Evolutionary conservation across 2,113 vertebrate species (phyloP).

Genomic region (Cinclus mexicanus): DNA sequence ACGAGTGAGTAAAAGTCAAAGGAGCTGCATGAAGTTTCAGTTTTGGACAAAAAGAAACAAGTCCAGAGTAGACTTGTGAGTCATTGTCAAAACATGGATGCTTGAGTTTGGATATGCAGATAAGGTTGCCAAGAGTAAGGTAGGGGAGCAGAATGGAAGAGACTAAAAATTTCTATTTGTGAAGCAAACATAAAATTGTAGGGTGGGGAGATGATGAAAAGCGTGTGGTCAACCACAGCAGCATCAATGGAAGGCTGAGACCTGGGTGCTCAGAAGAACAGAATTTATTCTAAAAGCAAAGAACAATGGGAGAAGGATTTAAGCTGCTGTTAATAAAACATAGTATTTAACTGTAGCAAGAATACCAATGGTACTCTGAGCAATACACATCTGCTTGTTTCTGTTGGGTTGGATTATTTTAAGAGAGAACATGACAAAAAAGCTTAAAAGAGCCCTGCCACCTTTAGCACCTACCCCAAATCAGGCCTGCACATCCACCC

Average conservation of each 20-base stretch:
- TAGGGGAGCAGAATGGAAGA: neutral
- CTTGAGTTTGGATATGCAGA: neutral
- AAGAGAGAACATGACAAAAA: neutral
- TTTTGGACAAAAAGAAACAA: neutral
- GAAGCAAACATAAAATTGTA: neutral
- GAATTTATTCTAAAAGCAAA: neutral
- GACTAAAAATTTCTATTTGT: neutral
- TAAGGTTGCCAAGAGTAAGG: neutral
- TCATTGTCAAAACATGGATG: neutral
- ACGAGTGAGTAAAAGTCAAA: neutral
- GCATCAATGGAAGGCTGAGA: neutral
- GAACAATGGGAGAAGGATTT: neutral
- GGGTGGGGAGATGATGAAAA: neutral
- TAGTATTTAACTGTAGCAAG: neutral
- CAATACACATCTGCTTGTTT: neutral
- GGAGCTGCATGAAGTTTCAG: neutral
- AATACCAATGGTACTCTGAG: neutral
- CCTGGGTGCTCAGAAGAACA: neutral
- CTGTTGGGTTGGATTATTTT: neutral
- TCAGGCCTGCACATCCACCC: neutral
- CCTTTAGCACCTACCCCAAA: neutral
- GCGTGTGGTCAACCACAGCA: neutral
- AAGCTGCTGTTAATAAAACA: neutral
- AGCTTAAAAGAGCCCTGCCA: neutral
- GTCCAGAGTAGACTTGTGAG: neutral